phyloP scores from a whole-genome alignment of 2,888 invertebrate species.

The Polia nebulosa region DNA sequence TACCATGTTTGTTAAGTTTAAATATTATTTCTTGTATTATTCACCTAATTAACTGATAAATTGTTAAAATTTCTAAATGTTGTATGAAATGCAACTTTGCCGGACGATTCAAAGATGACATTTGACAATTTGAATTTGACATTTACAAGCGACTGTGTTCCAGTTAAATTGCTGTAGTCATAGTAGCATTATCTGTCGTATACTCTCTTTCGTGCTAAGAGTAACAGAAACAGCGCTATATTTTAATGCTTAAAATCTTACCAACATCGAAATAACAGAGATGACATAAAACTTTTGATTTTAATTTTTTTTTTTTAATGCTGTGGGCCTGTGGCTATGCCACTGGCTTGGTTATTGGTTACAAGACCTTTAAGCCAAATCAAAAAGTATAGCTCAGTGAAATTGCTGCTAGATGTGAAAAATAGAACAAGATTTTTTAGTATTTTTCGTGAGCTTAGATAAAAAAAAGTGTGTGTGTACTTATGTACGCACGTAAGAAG shows the following conservation, averaged over 20 bases:
- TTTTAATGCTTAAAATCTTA: conserved; percentile 6
- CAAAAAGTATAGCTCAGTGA: too few species aligned
- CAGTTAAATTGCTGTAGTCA: background rate
- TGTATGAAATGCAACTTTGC: conserved; percentile 58
- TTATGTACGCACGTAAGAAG: too few species aligned
- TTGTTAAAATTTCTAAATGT: conserved; percentile 43
- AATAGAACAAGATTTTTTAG: too few species aligned
- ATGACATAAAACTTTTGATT: conserved; percentile 64
- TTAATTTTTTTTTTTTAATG: too few species aligned
- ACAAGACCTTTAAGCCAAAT: too few species aligned
- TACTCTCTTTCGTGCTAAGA: background rate
- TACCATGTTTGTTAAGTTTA: conserved; percentile 75
- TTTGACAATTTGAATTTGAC: conserved; percentile 43
- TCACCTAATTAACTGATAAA: conserved; percentile 34
- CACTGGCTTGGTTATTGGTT: too few species aligned
- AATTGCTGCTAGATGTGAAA: too few species aligned
- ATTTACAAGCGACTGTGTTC: conserved; percentile 26
- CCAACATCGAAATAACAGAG: background rate
- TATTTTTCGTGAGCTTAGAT: too few species aligned
- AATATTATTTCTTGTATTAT: conserved; percentile 40
- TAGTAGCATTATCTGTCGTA: conserved; percentile 9
- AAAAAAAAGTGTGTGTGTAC: too few species aligned
- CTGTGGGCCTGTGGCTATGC: too few species aligned
- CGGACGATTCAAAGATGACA: conserved; percentile 64
- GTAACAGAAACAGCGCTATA: conserved; percentile 18